These are phyloP conservation scores for Mythimna albipuncta DNA, from an alignment of 2,888 invertebrate genomes.

Conservation along the genomic window DNA sequence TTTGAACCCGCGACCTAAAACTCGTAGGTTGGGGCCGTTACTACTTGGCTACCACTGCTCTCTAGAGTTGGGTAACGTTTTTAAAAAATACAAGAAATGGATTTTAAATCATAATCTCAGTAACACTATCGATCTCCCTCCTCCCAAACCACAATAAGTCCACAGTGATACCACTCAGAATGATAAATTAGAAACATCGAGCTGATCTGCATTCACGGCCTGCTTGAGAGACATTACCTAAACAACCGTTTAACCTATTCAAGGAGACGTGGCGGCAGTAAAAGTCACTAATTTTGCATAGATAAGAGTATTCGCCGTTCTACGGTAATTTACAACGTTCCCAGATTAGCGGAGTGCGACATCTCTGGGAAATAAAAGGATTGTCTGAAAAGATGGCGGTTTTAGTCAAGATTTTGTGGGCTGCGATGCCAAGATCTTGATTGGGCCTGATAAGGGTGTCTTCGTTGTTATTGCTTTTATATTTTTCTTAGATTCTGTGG, in stretches of 20 bases:
- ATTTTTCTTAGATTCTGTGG: conserved; percentile 11
- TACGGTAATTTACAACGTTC: conserved; percentile 69
- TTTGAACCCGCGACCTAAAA: too few species aligned
- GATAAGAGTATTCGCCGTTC: conserved; percentile 70
- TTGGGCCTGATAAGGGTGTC: conserved; percentile 23
- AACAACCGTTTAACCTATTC: conserved; percentile 66
- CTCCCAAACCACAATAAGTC: conserved; percentile 10
- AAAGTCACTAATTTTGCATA: conserved; percentile 75
- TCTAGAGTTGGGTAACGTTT: too few species aligned
- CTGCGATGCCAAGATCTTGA: conserved; percentile 50
- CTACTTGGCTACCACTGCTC: too few species aligned
- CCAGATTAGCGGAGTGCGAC: conserved; percentile 67
- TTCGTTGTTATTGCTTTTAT: conserved; percentile 37
- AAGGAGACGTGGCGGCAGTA: conserved; percentile 55
- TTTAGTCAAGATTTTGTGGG: conserved; percentile 46
- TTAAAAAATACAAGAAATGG: too few species aligned
- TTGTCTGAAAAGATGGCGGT: conserved; percentile 58
- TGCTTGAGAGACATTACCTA: conserved; percentile 47
- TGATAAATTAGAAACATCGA: conserved; percentile 57
- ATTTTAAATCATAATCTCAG: neutral
- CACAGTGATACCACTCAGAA: conserved; percentile 28
- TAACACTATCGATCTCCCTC: conserved; percentile 14
- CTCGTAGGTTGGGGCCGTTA: too few species aligned
- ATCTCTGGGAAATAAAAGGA: conserved; percentile 62
- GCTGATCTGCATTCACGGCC: conserved; percentile 60